A percentile compares a stretch with the other conserved stretches of the same genome.
These are phyloP conservation scores for Plodia interpunctella DNA, from an alignment of 1,140 invertebrate species.

Conservation along the genomic window DNA sequence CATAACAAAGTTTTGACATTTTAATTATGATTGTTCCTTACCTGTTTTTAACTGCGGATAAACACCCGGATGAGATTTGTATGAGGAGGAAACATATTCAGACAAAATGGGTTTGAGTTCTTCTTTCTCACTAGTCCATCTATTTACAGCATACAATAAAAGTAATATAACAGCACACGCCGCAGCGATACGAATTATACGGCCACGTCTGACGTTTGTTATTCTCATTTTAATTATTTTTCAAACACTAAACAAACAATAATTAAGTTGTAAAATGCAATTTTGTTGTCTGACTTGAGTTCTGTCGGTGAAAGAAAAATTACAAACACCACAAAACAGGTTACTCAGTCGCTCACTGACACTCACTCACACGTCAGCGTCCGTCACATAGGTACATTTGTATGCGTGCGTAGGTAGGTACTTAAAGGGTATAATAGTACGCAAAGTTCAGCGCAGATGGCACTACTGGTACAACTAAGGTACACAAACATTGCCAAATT, in stretches of 20 bases:
- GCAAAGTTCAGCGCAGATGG: too few relatives aligned
- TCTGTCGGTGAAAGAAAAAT: too few relatives aligned
- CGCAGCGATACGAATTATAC: slow-evolving; percentile 51
- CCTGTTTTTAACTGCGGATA: slow-evolving; percentile 53
- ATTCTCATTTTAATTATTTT: slow-evolving; percentile 50
- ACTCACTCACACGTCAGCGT: too few relatives aligned
- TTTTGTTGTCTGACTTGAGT: too few relatives aligned
- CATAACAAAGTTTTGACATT: slow-evolving; percentile 1
- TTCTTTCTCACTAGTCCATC: slow-evolving; percentile 47
- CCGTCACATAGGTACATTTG: too few relatives aligned
- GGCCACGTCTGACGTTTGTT: slow-evolving; percentile 62
- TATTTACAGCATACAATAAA: slow-evolving; percentile 60
- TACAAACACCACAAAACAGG: too few relatives aligned
- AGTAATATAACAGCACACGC: slow-evolving; percentile 49
- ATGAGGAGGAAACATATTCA: slow-evolving; percentile 35
- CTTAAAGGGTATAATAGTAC: too few relatives aligned
- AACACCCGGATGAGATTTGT: slow-evolving; percentile 55
- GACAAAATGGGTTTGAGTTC: slow-evolving; percentile 29
- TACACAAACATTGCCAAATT: too few relatives aligned
- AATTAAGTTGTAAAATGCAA: background rate
- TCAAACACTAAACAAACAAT: background rate
- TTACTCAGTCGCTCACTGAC: too few relatives aligned
- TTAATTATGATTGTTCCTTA: slow-evolving; percentile 17
- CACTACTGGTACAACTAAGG: too few relatives aligned
- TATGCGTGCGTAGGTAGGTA: too few relatives aligned